Percentiles rank a stretch among this genome's conserved stretches.
phyloP scores from a whole-genome alignment of 2,113 vertebrate species.

The Paramormyrops kingsleyae region DNA sequence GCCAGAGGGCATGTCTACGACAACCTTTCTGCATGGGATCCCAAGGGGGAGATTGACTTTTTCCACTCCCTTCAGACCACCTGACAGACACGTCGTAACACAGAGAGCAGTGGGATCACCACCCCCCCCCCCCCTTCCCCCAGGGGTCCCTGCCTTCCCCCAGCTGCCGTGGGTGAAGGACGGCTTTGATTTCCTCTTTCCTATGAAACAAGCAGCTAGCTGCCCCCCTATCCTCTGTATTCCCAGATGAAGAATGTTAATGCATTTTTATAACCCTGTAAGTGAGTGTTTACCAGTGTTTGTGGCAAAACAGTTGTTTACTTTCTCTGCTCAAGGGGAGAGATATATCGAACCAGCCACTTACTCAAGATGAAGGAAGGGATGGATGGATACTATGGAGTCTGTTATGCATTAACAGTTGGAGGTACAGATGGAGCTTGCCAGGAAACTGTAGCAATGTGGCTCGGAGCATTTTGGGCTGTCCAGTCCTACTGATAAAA shows the following conservation, averaged over 20 bases:
- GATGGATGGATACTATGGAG: background rate
- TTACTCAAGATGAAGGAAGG: background rate
- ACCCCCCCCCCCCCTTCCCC: conserved; percentile 10
- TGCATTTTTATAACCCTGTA: background rate
- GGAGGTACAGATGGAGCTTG: background rate
- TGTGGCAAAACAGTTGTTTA: background rate
- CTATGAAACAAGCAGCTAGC: background rate
- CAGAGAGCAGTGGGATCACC: background rate
- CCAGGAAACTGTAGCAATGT: background rate
- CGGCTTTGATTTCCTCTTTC: background rate
- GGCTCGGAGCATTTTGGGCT: background rate
- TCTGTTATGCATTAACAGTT: background rate
- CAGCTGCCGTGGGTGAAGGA: background rate
- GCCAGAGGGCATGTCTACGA: conserved; percentile 16
- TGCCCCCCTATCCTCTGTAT: background rate
- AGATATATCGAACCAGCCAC: background rate
- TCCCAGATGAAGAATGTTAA: background rate
- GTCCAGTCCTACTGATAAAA: background rate
- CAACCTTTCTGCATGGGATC: conserved; percentile 22
- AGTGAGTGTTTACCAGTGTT: background rate
- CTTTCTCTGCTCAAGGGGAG: background rate
- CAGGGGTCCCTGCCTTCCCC: background rate
- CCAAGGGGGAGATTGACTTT: conserved; percentile 20
- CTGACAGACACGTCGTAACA: conserved; percentile 34
- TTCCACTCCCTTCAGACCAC: conserved; percentile 22